These are phyloP conservation scores for Gymnosoma rotundatum DNA, from an alignment of 2,888 invertebrate genomes.

Conservation along the genomic window DNA sequence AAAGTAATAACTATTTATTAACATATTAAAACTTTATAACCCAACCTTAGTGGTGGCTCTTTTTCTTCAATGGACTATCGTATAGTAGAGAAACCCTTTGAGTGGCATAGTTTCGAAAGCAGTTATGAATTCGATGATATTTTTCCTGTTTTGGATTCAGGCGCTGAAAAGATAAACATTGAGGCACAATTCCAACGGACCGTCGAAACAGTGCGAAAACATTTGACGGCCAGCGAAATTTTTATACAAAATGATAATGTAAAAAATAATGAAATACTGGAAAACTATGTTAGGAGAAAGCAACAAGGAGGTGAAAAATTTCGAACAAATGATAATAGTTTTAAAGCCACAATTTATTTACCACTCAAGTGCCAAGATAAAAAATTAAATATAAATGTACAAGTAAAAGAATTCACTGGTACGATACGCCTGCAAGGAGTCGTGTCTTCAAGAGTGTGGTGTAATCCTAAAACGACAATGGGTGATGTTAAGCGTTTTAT, in stretches of 20 bases:
- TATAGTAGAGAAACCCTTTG: conserved; percentile 86
- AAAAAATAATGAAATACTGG: conserved; percentile 85
- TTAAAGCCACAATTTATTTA: conserved; percentile 86
- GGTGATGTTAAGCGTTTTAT: conserved; percentile 88
- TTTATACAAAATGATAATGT: conserved; percentile 89
- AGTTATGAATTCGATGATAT: conserved; percentile 89
- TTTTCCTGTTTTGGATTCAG: conserved; percentile 86
- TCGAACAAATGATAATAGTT: conserved; percentile 64
- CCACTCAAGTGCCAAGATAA: conserved; percentile 85
- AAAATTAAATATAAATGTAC: conserved; percentile 70
- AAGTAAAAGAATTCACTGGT: conserved; percentile 78
- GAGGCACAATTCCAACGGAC: conserved; percentile 80
- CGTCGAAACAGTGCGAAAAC: conserved; percentile 75
- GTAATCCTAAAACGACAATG: conserved; percentile 89
- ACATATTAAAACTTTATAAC: conserved; percentile 4
- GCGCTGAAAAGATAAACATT: conserved; percentile 82
- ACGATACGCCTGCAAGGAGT: conserved; percentile 79
- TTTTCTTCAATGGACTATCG: conserved; percentile 90
- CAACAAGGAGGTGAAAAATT: conserved; percentile 49
- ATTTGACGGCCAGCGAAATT: conserved; percentile 85
- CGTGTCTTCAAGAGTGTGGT: conserved; percentile 86
- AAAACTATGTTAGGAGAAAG: conserved; percentile 84
- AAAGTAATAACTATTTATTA: not conserved
- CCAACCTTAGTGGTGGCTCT: conserved; percentile 81
- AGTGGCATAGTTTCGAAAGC: conserved; percentile 90